These are phyloP conservation scores for Synergus itoensis DNA, from an alignment of 2,888 invertebrate genomes.

Conservation along the genomic window DNA sequence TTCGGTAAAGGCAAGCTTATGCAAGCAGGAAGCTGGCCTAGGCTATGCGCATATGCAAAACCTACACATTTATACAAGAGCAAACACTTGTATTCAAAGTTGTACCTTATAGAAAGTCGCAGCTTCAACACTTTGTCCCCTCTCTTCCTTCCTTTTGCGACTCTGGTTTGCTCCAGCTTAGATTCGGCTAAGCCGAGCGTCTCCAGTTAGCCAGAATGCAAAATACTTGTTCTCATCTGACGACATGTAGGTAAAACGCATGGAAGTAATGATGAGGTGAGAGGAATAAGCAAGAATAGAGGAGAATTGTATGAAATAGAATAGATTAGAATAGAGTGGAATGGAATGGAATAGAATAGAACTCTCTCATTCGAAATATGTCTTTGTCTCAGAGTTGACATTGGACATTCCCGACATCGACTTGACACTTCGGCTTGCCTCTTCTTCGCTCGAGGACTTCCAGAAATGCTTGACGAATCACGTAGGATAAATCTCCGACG, in stretches of 20 bases:
- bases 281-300: not conserved
- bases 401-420: not conserved
- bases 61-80: not conserved
- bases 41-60: not conserved
- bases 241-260: not conserved
- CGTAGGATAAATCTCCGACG: constrained; percentile 45
- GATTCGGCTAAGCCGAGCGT: not conserved
- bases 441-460: constrained; percentile 1
- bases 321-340: not conserved
- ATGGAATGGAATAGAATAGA: constrained; percentile 44
- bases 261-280: not conserved
- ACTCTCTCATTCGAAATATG: constrained; percentile 48
- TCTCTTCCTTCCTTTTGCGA: not conserved
- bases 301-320: too few relatives aligned
- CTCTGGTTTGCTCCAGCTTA: not conserved
- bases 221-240: constrained; percentile 7
- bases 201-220: not conserved
- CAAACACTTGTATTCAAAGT: not conserved
- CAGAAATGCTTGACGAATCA: constrained; percentile 44
- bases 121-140: not conserved
- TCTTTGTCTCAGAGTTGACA: constrained; percentile 47
- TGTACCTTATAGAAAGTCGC: not conserved
- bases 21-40: not conserved
- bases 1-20: not conserved
- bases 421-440: constrained; percentile 38